These are phyloP conservation scores for Creontiades dilutus DNA, from an alignment of 2,888 invertebrate genomes.

Conservation along the genomic window DNA sequence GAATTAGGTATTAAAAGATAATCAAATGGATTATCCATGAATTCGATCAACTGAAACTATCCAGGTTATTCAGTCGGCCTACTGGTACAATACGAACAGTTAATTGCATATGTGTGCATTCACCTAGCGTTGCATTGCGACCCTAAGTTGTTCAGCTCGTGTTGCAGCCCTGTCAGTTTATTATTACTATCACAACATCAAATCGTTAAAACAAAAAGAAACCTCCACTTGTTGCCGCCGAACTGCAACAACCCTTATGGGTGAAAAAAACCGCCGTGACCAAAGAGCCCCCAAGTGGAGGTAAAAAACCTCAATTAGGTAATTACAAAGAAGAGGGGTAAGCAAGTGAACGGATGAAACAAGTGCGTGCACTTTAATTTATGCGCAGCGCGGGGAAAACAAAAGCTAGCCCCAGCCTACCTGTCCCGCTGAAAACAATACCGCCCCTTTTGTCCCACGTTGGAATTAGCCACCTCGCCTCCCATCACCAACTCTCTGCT, in stretches of 20 bases:
- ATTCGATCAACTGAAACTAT: too few relatives aligned
- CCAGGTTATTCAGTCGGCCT: too few relatives aligned
- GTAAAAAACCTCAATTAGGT: constrained; percentile 71
- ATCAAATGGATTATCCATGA: too few relatives aligned
- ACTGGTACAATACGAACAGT: too few relatives aligned
- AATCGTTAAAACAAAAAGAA: too few relatives aligned
- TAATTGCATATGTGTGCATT: too few relatives aligned
- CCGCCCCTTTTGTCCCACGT: constrained; percentile 50
- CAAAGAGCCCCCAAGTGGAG: constrained; percentile 3
- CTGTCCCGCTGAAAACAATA: constrained; percentile 51
- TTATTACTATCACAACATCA: too few relatives aligned
- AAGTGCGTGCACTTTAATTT: constrained; percentile 61
- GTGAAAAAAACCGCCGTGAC: constrained; percentile 49
- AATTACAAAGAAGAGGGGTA: constrained; percentile 72
- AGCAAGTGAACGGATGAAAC: constrained; percentile 57
- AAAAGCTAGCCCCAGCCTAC: constrained; percentile 51
- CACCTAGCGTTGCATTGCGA: too few relatives aligned
- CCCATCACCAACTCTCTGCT: neutral
- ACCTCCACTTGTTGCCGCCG: constrained; percentile 37
- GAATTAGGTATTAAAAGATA: too few relatives aligned
- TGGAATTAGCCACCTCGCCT: constrained; percentile 45
- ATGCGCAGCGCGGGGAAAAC: constrained; percentile 56
- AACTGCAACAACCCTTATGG: neutral
- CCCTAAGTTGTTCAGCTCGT: too few relatives aligned
- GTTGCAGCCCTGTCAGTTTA: too few relatives aligned